Evolutionary conservation across 2,888 invertebrate species (phyloP).

Genomic region (Chrysomela aeneicollis): DNA sequence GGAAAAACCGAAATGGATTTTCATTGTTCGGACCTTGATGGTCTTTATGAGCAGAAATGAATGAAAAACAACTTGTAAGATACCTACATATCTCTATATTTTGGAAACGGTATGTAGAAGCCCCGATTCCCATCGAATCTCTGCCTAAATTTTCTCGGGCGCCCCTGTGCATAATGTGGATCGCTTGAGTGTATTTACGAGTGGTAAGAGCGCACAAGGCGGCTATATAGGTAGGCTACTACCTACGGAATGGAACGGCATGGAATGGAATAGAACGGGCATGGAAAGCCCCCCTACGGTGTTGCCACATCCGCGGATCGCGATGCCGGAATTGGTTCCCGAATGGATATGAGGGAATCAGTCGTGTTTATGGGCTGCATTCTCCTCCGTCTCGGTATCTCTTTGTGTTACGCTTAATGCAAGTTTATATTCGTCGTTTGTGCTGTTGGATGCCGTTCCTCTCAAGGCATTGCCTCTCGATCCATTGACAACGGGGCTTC

Average conservation of each 20-base stretch:
- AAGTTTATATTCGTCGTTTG: conserved; percentile 4
- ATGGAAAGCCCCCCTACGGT: conserved; percentile 12
- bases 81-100: no score
- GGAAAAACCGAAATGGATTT: no score
- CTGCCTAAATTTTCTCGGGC: not conserved
- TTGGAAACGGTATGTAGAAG: not conserved
- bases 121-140: not conserved
- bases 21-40: no score
- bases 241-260: conserved; percentile 12
- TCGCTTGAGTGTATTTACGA: conserved; percentile 15
- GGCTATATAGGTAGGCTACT: not conserved
- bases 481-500: not conserved
- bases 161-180: conserved; percentile 18
- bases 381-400: not conserved
- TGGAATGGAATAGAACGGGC: conserved; percentile 11
- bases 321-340: not conserved
- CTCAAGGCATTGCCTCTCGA: not conserved
- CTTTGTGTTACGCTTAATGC: conserved; percentile 3
- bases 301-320: not conserved
- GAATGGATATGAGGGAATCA: conserved; percentile 7
- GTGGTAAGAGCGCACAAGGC: conserved; percentile 10
- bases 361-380: conserved; percentile 7
- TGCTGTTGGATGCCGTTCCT: not conserved
- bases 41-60: no score
- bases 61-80: no score